phyloP scores from a whole-genome alignment of 2,797 vertebrate species.

The Petrocephalus sullivani region DNA sequence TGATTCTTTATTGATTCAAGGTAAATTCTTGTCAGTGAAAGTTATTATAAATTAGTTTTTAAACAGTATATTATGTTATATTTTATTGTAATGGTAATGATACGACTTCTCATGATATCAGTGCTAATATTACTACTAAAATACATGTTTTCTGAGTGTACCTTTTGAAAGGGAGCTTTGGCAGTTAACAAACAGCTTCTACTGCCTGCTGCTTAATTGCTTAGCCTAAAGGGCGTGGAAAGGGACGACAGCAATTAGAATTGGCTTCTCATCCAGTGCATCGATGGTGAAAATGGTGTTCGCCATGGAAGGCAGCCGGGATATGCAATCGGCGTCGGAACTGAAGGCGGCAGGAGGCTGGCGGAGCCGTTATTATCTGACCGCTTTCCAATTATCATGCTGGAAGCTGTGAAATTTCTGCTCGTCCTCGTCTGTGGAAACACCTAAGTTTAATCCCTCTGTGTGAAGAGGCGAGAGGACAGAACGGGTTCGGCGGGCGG shows the following conservation, averaged over 20 bases:
- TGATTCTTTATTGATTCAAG: too few species aligned
- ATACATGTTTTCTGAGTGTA: neutral
- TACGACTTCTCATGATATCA: neutral
- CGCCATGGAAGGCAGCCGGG: neutral
- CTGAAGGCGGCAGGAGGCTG: neutral
- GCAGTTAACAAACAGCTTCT: neutral
- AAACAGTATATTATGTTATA: neutral
- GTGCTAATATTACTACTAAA: neutral
- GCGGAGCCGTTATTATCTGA: conserved; percentile 14
- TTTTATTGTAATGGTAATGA: neutral
- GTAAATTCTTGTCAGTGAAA: neutral
- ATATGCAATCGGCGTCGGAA: conserved; percentile 12
- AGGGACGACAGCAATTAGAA: conserved; percentile 5
- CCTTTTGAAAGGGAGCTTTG: neutral
- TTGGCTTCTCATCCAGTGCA: neutral
- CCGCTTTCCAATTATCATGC: conserved; percentile 27
- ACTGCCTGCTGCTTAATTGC: neutral
- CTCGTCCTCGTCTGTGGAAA: neutral
- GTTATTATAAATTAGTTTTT: neutral
- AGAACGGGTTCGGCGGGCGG: neutral
- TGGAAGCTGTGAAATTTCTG: conserved; percentile 21
- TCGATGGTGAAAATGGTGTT: neutral
- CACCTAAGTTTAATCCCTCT: neutral
- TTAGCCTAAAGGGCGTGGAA: neutral
- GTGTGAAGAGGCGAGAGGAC: neutral